phyloP scores from a whole-genome alignment of 64 coral and sea anemone genomes.

The Anthopleura sola region DNA sequence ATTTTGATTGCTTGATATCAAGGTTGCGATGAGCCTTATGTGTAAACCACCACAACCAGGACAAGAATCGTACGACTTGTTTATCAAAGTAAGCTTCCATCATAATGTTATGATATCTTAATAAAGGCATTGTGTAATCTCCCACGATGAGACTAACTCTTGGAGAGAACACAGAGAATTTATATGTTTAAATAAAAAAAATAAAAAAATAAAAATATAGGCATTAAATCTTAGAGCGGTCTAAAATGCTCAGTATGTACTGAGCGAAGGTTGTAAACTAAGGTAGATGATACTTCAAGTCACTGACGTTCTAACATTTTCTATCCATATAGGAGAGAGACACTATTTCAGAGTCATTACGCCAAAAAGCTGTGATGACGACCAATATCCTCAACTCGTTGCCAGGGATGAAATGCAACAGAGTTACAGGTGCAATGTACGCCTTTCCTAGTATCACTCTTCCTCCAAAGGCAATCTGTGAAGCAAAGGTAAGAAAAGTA shows the following conservation, averaged over 20 bases:
- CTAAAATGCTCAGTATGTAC: too few relatives aligned
- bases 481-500: slow-evolving; percentile 42
- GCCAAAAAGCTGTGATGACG: slow-evolving; percentile 45
- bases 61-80: slow-evolving; percentile 64
- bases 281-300: too few relatives aligned
- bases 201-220: too few relatives aligned
- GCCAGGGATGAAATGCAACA: slow-evolving; percentile 48
- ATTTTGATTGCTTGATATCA: background rate
- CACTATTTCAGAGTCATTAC: slow-evolving; percentile 25
- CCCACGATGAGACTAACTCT: too few relatives aligned
- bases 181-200: too few relatives aligned
- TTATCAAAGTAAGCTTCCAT: slow-evolving; percentile 39
- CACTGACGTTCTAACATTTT: too few relatives aligned
- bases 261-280: too few relatives aligned
- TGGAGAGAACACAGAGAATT: too few relatives aligned
- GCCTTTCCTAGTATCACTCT: slow-evolving; percentile 68
- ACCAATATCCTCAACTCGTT: slow-evolving; percentile 52
- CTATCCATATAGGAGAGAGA: slow-evolving; percentile 26
- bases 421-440: slow-evolving; percentile 56
- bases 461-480: slow-evolving; percentile 41
- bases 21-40: slow-evolving; percentile 64
- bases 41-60: slow-evolving; percentile 67
- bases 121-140: too few relatives aligned
- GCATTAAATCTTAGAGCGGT: too few relatives aligned
- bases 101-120: too few relatives aligned